Conservation (phyloP, 2,797 vertebrate genomes). For the Cynodonichthys magdalenae region DNA sequence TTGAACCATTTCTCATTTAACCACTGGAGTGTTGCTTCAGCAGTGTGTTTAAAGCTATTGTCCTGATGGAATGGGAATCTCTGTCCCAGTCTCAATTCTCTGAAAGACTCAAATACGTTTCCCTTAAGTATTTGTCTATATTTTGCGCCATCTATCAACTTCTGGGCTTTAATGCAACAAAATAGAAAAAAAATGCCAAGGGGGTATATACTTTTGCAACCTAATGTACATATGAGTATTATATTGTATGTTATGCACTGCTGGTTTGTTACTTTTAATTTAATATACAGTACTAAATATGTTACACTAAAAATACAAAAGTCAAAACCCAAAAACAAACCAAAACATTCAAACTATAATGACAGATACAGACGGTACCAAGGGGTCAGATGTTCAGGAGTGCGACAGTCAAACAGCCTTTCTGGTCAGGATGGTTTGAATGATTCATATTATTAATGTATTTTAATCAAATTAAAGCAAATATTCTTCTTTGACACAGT, state of each 20-base stretch:
- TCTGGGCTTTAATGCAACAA: too few relatives aligned
- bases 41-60: too few relatives aligned
- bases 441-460: constrained; percentile 52
- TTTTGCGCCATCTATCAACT: too few relatives aligned
- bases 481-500: constrained; percentile 28
- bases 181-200: too few relatives aligned
- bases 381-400: constrained; percentile 40
- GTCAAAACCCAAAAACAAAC: not conserved
- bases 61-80: too few relatives aligned
- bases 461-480: constrained; percentile 47
- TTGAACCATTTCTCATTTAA: too few relatives aligned
- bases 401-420: constrained; percentile 18
- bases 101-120: too few relatives aligned
- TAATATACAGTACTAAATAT: not conserved
- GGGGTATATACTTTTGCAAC: too few relatives aligned
- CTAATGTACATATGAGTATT: not conserved
- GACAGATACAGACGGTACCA: constrained; percentile 1
- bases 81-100: too few relatives aligned
- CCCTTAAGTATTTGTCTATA: too few relatives aligned
- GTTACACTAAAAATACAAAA: not conserved
- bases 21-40: too few relatives aligned
- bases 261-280: not conserved
- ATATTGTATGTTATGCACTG: not conserved
- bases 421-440: constrained; percentile 49
- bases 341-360: constrained; percentile 11